phyloP scores from a whole-genome alignment of 2,797 vertebrate genomes.

The Enteromius thamalakanensis region DNA sequence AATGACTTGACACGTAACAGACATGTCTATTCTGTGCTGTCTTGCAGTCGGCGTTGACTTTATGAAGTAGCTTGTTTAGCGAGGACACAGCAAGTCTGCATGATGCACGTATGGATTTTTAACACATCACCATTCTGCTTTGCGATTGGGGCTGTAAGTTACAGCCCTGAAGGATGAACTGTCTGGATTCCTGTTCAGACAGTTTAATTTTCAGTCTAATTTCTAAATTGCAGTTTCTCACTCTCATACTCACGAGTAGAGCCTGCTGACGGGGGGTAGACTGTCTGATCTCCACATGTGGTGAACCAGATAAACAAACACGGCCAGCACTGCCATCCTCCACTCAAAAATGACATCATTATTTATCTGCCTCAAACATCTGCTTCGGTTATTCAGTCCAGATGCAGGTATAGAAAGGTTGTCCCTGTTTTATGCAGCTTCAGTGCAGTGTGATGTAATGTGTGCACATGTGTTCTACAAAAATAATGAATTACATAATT shows the following conservation, averaged over 20 bases:
- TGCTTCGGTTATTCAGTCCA: conserved; percentile 67
- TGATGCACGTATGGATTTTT: background rate
- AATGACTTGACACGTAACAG: conserved; percentile 7
- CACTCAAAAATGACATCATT: conserved; percentile 66
- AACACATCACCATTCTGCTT: background rate
- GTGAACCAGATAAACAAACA: conserved; percentile 55
- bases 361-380: conserved; percentile 69
- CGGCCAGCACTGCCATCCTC: conserved; percentile 59
- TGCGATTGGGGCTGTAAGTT: background rate
- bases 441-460: conserved; percentile 24
- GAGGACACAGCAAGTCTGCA: background rate
- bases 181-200: conserved; percentile 4
- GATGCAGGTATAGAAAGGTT: conserved; percentile 62
- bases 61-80: background rate
- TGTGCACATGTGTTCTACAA: conserved; percentile 20
- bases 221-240: conserved; percentile 9
- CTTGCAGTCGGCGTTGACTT: background rate
- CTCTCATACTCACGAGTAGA: background rate
- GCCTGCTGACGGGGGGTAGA: conserved; percentile 29
- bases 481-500: background rate
- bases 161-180: background rate
- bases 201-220: conserved; percentile 6
- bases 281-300: conserved; percentile 44
- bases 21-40: background rate
- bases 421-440: conserved; percentile 55